These are phyloP conservation scores for Zhuqinia jingwanae DNA, from an alignment of 2,888 invertebrate genomes.

Conservation along the genomic window DNA sequence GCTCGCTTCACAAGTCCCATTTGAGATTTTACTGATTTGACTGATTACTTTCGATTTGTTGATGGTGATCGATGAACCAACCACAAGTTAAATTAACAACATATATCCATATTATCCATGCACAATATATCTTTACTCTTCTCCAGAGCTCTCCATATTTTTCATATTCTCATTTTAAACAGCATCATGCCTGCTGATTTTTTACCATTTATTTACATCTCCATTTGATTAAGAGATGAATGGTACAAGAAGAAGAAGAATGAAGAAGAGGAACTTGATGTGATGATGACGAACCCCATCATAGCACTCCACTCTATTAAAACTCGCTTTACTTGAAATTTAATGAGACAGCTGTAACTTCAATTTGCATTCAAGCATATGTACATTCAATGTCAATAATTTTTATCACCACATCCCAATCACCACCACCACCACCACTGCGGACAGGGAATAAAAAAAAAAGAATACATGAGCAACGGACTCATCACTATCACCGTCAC, in stretches of 20 bases:
- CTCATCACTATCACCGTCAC: neutral
- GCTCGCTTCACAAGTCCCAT: constrained; percentile 14
- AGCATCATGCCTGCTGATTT: no score
- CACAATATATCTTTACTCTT: constrained; percentile 6
- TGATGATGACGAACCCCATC: neutral
- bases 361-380: constrained; percentile 65
- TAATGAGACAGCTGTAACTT: constrained; percentile 72
- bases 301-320: constrained; percentile 52
- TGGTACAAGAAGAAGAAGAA: no score
- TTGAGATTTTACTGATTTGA: constrained; percentile 29
- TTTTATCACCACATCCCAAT: constrained; percentile 59
- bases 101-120: no score
- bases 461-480: no score
- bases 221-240: constrained; percentile 57
- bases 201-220: constrained; percentile 11
- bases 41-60: constrained; percentile 60
- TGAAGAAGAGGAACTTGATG: no score
- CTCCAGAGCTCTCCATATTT: neutral
- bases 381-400: constrained; percentile 66
- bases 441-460: no score
- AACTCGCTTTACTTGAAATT: constrained; percentile 67
- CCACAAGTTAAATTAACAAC: constrained; percentile 67
- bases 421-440: constrained; percentile 25
- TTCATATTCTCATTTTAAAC: neutral
- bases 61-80: constrained; percentile 64